Conservation (phyloP, 2,888 invertebrate genomes). For the Morpho helenor region DNA sequence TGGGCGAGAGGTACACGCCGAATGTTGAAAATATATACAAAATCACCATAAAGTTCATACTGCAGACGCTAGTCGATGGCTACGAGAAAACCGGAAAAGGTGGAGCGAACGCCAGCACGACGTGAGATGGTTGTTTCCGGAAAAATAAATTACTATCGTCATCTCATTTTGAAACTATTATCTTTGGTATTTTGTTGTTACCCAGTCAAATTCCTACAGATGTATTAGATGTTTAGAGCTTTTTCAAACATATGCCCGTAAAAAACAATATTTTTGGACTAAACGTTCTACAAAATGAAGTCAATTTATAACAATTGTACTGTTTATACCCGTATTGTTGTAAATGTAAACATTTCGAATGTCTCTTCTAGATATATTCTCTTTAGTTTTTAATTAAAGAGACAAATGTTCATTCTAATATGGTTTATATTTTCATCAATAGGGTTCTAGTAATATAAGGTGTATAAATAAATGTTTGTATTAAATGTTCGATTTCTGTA, state of each 20-base stretch:
- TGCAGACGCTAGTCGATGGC: slow-evolving; percentile 90
- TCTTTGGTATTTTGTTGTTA: too few species aligned
- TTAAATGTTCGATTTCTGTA: background rate
- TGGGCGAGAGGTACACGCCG: slow-evolving; percentile 93
- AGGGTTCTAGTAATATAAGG: background rate
- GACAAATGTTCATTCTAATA: background rate
- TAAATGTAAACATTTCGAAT: background rate
- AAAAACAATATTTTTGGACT: background rate
- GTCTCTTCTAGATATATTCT: background rate
- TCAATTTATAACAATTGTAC: slow-evolving; percentile 3
- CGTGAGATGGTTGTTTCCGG: slow-evolving; percentile 35
- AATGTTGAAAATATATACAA: slow-evolving; percentile 95
- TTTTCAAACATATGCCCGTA: background rate
- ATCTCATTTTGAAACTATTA: too few species aligned
- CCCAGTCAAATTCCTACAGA: too few species aligned
- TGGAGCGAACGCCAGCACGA: slow-evolving; percentile 37
- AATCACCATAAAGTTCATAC: slow-evolving; percentile 93
- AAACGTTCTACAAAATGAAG: background rate
- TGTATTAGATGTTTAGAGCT: too few species aligned
- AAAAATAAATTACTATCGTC: background rate
- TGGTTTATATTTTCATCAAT: background rate
- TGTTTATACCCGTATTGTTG: background rate
- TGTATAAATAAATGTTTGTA: background rate
- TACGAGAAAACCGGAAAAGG: slow-evolving; percentile 77
- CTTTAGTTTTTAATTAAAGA: background rate